A percentile compares a stretch with the other conserved stretches of the same genome.
Evolutionary conservation across 2,888 invertebrate genomes (phyloP).

Genomic region (Aproaerema taeniolella): DNA sequence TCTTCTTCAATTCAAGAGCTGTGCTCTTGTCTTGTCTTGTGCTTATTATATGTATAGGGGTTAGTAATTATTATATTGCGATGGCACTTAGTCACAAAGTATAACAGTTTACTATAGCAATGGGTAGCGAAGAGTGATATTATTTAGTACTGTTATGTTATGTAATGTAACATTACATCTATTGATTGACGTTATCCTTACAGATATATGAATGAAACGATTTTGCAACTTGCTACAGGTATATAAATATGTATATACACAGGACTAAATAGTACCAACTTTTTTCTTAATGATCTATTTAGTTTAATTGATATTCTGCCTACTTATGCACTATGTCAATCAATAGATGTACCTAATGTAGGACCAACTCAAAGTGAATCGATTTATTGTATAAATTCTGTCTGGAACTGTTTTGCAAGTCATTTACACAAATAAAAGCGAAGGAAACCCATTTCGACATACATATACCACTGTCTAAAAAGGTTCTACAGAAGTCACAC

Average conservation of each 20-base stretch:
- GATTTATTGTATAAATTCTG: too few species aligned
- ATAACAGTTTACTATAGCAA: too few species aligned
- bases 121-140: too few species aligned
- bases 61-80: too few species aligned
- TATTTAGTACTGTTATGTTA: too few species aligned
- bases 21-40: too few species aligned
- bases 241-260: not conserved
- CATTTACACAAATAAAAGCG: not conserved
- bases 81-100: too few species aligned
- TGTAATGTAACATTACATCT: too few species aligned
- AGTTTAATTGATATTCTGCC: not conserved
- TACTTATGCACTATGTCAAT: not conserved
- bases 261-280: not conserved
- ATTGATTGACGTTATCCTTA: too few species aligned
- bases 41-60: too few species aligned
- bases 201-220: not conserved
- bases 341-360: not conserved
- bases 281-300: not conserved
- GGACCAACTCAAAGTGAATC: too few species aligned
- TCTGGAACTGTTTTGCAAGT: not conserved
- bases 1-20: too few species aligned
- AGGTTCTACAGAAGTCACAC: not conserved
- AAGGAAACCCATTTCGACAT: not conserved
- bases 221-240: not conserved
- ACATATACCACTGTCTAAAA: not conserved